phyloP scores from a whole-genome alignment of 2,888 invertebrate species.

The Lasioglossum pauxillum region DNA sequence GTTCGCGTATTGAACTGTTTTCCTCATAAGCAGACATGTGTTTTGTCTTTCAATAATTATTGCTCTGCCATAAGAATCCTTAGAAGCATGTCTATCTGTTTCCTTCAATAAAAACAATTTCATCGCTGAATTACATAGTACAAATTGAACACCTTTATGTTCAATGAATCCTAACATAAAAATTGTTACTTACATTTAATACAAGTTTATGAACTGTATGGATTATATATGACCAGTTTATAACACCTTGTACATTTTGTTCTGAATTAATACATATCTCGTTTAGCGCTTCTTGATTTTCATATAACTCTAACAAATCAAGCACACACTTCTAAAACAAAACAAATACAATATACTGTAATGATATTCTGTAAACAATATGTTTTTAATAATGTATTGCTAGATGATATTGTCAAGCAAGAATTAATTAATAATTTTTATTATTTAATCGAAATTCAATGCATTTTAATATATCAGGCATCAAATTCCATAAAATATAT shows the following conservation, averaged over 20 bases:
- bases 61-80: conserved; percentile 83
- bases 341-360: background rate
- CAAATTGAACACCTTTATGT: conserved; percentile 9
- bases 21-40: conserved; percentile 32
- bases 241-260: conserved; percentile 25
- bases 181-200: conserved; percentile 65
- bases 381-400: background rate
- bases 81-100: conserved; percentile 85
- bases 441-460: background rate
- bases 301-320: conserved; percentile 69
- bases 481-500: background rate
- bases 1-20: conserved; percentile 53
- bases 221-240: conserved; percentile 72
- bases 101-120: conserved; percentile 82
- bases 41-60: conserved; percentile 69
- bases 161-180: conserved; percentile 10
- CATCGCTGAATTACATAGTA: background rate
- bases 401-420: background rate
- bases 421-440: background rate
- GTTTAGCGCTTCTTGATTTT: conserved; percentile 63
- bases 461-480: background rate
- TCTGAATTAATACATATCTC: conserved; percentile 72
- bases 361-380: background rate
- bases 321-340: conserved; percentile 71
- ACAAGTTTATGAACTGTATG: conserved; percentile 70